phyloP scores from a whole-genome alignment of 30 jellyfish, hydroid and myxozoan genomes.

The Catostylus mosaicus region DNA sequence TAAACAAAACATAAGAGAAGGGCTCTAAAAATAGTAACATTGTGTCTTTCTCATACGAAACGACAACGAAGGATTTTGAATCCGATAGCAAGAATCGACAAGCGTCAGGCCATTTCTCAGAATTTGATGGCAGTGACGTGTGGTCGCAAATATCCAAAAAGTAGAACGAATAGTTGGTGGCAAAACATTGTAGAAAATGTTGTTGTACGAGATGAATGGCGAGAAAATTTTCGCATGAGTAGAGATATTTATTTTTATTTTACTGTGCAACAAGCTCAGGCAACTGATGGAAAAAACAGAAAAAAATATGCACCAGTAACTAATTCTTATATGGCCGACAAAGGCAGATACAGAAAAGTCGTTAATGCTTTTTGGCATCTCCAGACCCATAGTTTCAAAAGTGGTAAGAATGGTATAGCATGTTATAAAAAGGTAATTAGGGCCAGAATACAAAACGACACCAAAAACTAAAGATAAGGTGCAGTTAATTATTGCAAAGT shows the following conservation, averaged over 20 bases:
- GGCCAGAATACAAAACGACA: conserved; percentile 13
- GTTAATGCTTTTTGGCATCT: conserved; percentile 22
- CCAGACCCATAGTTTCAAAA: conserved; percentile 39
- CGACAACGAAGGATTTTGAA: conserved; percentile 10
- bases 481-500: not conserved
- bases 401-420: conserved; percentile 19
- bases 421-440: conserved; percentile 8
- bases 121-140: conserved; percentile 8
- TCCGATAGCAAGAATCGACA: conserved; percentile 28
- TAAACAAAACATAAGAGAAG: too few relatives aligned
- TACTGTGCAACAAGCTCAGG: conserved; percentile 25
- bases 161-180: conserved; percentile 21
- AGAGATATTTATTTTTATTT: conserved; percentile 2
- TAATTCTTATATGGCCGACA: conserved; percentile 28
- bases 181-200: not conserved
- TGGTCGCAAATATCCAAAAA: not conserved
- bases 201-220: conserved; percentile 15
- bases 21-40: too few relatives aligned
- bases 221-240: conserved; percentile 24
- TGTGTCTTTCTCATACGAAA: conserved; percentile 19
- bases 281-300: not conserved
- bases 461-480: conserved; percentile 39
- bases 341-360: conserved; percentile 26
- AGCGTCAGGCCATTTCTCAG: conserved; percentile 24
- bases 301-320: conserved; percentile 29